Conservation (phyloP, 2,888 invertebrate genomes). For the Diaphora mendica region DNA sequence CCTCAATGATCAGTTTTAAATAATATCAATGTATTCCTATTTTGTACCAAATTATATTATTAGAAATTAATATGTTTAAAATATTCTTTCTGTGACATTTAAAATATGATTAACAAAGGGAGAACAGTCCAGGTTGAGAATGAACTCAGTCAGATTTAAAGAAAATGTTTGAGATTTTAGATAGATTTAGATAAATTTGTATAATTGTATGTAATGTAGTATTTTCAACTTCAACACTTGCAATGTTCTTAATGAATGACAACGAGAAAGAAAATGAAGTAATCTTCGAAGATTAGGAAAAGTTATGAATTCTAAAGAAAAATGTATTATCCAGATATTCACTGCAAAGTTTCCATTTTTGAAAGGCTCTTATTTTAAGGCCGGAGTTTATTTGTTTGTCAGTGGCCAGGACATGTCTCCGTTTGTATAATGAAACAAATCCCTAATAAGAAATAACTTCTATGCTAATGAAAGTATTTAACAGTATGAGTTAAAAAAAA, state of each 20-base stretch:
- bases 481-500: constrained; percentile 39
- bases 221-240: neutral
- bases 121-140: neutral
- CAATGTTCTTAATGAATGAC: neutral
- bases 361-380: neutral
- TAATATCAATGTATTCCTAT: constrained; percentile 9
- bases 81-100: neutral
- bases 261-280: neutral
- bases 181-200: too few species aligned
- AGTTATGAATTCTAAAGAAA: neutral
- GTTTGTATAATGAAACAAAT: constrained; percentile 42
- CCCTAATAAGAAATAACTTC: constrained; percentile 43
- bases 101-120: neutral
- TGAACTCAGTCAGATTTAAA: neutral
- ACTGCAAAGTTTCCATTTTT: neutral
- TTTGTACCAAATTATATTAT: constrained; percentile 10
- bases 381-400: neutral
- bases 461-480: constrained; percentile 42
- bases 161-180: neutral
- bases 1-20: neutral
- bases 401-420: neutral
- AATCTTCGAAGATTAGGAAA: neutral
- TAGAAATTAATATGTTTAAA: neutral
- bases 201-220: neutral
- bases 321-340: neutral